phyloP scores from a whole-genome alignment of 2,888 invertebrate species.

The Phragmatobia fuliginosa region DNA sequence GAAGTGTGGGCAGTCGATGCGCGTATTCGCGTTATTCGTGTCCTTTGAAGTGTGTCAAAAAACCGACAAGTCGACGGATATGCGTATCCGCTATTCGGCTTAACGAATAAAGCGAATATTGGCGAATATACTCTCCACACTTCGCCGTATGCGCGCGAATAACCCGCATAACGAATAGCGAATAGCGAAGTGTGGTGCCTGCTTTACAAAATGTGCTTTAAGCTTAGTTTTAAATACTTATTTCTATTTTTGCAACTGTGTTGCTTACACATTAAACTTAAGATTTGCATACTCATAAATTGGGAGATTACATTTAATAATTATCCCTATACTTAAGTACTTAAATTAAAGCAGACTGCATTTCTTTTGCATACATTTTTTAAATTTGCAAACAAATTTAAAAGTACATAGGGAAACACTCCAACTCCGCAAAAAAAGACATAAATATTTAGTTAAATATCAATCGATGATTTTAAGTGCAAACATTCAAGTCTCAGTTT shows the following conservation, averaged over 20 bases:
- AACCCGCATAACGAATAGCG: too few species aligned
- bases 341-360: conserved; percentile 4
- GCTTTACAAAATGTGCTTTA: conserved; percentile 44
- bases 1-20: too few species aligned
- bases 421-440: neutral
- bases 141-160: too few species aligned
- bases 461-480: neutral
- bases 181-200: too few species aligned
- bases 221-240: conserved; percentile 38
- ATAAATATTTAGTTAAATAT: neutral
- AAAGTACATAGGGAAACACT: neutral
- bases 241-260: conserved; percentile 32
- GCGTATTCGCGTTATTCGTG: too few species aligned
- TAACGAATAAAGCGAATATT: too few species aligned
- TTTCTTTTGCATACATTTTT: neutral
- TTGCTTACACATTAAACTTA: conserved; percentile 28
- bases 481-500: neutral
- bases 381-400: neutral
- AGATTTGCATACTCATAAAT: conserved; percentile 16
- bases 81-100: too few species aligned
- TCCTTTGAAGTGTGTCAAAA: too few species aligned
- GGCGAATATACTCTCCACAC: too few species aligned
- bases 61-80: too few species aligned
- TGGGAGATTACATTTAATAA: neutral
- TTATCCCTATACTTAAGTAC: neutral